Percentiles rank a stretch among this genome's conserved stretches.
Conservation (phyloP, 1,140 invertebrate genomes). For the Kradibia gibbosae region DNA sequence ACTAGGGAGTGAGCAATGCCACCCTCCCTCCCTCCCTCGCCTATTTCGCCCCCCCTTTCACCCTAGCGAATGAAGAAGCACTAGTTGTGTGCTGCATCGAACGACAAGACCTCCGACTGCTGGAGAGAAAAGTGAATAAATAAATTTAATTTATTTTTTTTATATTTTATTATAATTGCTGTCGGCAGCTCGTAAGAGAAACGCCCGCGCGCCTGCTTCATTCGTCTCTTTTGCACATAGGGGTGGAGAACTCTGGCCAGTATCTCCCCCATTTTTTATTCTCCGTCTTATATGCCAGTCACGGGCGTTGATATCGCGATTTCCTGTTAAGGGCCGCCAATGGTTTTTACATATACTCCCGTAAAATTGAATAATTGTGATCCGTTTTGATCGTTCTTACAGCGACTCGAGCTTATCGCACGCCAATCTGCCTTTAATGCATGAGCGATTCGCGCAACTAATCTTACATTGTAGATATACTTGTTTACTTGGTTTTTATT, state of each 20-base stretch:
- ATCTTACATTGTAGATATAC: no score
- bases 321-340: background rate
- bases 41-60: no score
- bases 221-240: background rate
- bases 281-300: no score
- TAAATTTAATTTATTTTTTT: conserved; percentile 13
- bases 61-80: background rate
- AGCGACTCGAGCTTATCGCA: no score
- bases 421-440: no score
- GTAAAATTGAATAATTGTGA: no score
- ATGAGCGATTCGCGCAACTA: no score
- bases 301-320: background rate
- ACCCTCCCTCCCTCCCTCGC: no score
- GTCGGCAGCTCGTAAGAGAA: background rate
- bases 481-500: no score
- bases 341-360: background rate
- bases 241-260: background rate
- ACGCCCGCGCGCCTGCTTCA: conserved; percentile 12
- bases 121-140: no score
- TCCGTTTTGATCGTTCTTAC: no score
- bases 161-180: background rate
- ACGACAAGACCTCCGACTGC: background rate
- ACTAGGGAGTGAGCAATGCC: background rate
- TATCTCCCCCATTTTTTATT: background rate
- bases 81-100: background rate